A percentile compares a stretch with the other conserved stretches of the same genome.
Evolutionary conservation across 2,888 invertebrate genomes (phyloP).

Genomic region (Caprella mutica): DNA sequence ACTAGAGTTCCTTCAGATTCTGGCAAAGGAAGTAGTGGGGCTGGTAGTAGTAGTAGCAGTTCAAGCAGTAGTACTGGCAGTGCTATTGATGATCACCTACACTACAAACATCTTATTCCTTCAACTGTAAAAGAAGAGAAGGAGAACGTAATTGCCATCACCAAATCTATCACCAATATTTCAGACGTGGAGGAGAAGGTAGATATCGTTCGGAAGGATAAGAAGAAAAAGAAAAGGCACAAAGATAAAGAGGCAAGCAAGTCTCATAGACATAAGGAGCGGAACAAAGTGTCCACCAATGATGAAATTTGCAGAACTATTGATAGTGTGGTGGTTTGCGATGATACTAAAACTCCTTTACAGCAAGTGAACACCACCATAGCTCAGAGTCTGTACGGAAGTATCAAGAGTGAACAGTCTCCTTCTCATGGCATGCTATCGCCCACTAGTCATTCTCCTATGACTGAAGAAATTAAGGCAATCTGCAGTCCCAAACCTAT

Average conservation of each 20-base stretch:
- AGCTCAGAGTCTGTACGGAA: no score
- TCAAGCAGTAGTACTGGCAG: slow-evolving; percentile 17
- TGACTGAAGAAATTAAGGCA: not conserved
- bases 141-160: slow-evolving; percentile 1
- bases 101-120: not conserved
- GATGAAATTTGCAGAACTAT: not conserved
- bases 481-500: not conserved
- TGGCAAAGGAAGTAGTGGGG: slow-evolving; percentile 16
- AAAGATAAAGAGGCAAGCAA: slow-evolving; percentile 25
- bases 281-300: slow-evolving; percentile 5
- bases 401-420: no score
- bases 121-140: slow-evolving; percentile 4
- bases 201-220: slow-evolving; percentile 6
- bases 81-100: slow-evolving; percentile 16
- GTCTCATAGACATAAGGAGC: slow-evolving; percentile 14
- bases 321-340: not conserved
- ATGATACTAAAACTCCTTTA: not conserved
- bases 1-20: slow-evolving; percentile 16
- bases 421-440: not conserved
- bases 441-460: not conserved
- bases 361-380: no score
- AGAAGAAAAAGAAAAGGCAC: slow-evolving; percentile 21
- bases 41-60: slow-evolving; percentile 7
- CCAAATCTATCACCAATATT: no score
- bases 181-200: not conserved